Conservation (phyloP, 2,113 vertebrate genomes). For the Thinocorus orbignyianus region DNA sequence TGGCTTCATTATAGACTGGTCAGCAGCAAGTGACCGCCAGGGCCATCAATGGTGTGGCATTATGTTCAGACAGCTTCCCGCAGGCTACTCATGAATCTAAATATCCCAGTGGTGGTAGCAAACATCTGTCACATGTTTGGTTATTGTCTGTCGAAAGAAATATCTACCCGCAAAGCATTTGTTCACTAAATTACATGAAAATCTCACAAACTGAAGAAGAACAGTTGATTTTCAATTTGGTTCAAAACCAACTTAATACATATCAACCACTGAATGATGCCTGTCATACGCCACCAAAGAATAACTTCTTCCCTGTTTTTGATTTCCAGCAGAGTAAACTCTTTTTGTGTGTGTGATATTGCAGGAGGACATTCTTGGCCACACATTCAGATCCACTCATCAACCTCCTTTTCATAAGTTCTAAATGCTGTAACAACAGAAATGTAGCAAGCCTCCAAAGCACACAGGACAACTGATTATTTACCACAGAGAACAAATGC, state of each 20-base stretch:
- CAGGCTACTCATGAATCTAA: background rate
- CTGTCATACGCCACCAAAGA: background rate
- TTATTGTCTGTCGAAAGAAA: background rate
- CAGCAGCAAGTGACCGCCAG: background rate
- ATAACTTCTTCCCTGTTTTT: background rate
- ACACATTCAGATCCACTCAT: background rate
- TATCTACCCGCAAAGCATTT: background rate
- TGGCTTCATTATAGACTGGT: background rate
- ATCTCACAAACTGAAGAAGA: background rate
- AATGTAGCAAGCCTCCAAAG: background rate
- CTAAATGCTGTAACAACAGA: background rate
- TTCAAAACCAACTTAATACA: background rate
- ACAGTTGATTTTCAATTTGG: background rate
- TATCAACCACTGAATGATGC: background rate
- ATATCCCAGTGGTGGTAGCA: background rate
- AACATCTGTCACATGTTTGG: background rate
- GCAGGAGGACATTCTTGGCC: background rate
- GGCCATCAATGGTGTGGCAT: background rate
- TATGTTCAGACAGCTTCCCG: background rate
- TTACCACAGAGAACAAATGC: constrained; percentile 20
- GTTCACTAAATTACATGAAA: background rate
- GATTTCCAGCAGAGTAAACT: background rate
- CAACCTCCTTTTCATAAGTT: background rate
- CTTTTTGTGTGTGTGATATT: background rate
- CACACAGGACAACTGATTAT: background rate